Conservation (phyloP, 2,113 vertebrate genomes). For the Myanophis thanlyinensis region DNA sequence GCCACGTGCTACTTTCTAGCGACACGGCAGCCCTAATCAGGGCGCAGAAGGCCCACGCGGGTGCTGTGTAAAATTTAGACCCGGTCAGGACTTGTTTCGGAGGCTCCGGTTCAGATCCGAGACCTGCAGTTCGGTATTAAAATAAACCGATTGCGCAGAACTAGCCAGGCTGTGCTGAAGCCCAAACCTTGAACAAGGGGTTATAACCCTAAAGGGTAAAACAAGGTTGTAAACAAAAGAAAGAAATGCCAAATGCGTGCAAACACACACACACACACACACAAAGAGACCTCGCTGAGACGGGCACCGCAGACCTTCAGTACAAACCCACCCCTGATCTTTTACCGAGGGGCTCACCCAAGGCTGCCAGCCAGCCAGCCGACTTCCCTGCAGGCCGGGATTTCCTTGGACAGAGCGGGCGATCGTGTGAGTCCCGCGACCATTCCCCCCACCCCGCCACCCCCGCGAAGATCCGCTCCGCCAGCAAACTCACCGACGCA, state of each 20-base stretch:
- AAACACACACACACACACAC: not conserved
- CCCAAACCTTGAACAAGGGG: not conserved
- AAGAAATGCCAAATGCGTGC: not conserved
- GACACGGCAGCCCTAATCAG: not conserved
- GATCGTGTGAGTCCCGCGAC: not conserved
- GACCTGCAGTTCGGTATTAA: not conserved
- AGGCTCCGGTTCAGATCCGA: not conserved
- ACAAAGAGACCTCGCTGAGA: not conserved
- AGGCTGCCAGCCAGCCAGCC: not conserved
- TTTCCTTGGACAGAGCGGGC: not conserved
- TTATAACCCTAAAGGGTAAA: not conserved
- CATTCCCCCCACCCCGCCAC: accelerated
- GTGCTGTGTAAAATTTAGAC: not conserved
- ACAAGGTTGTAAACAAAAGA: not conserved
- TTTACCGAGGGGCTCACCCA: not conserved
- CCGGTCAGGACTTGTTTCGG: not conserved
- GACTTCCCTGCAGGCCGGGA: not conserved
- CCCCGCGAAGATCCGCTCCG: no score
- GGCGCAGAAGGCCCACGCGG: not conserved
- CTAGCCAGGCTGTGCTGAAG: no score
- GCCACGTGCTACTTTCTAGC: not conserved
- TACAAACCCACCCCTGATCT: not conserved
- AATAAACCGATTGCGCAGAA: not conserved
- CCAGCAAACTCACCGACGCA: slow-evolving; percentile 89
- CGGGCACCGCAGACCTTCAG: not conserved